phyloP scores from a whole-genome alignment of 2,888 invertebrate genomes.

The Caenorhabditis sulstoni region DNA sequence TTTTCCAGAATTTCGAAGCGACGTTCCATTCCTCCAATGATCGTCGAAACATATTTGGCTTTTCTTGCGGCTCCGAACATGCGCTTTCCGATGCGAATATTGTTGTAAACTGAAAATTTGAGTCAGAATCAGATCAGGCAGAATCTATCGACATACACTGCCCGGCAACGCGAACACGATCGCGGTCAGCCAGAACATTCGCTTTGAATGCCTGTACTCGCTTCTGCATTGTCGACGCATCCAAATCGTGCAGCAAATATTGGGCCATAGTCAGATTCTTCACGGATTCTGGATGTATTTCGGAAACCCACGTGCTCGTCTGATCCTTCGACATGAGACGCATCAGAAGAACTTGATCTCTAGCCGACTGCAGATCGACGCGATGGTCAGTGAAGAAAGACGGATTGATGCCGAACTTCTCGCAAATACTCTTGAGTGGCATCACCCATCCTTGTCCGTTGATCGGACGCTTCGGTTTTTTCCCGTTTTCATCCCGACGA shows the following conservation, averaged over 20 bases:
- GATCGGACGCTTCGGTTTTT: constrained; percentile 61
- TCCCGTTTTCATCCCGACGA: constrained; percentile 55
- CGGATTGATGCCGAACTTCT: constrained; percentile 63
- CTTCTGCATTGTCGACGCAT: constrained; percentile 66
- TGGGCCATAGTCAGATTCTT: constrained; percentile 59
- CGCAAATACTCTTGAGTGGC: constrained; percentile 68
- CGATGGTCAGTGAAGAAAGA: constrained; percentile 69
- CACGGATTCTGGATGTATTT: constrained; percentile 60
- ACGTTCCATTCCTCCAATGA: constrained; percentile 79
- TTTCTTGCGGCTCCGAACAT: constrained; percentile 79
- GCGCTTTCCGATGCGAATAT: constrained; percentile 78
- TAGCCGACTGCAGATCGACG: constrained; percentile 62
- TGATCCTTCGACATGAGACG: constrained; percentile 51
- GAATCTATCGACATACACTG: too few relatives aligned
- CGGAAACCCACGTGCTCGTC: constrained; percentile 58
- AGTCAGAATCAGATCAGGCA: too few relatives aligned
- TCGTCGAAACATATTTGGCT: constrained; percentile 74
- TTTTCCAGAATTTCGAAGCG: constrained; percentile 79
- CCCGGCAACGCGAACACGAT: constrained; percentile 74
- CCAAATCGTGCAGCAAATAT: constrained; percentile 64
- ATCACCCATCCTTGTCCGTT: constrained; percentile 72
- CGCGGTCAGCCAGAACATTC: constrained; percentile 71
- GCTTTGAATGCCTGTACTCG: constrained; percentile 71
- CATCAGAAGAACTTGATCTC: constrained; percentile 61
- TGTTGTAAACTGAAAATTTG: constrained; percentile 79